Percentiles rank a stretch among this genome's conserved stretches.
These are phyloP conservation scores for Zoanthus solanderi DNA, from an alignment of 92 coral and sea anemone genomes.

Conservation along the genomic window DNA sequence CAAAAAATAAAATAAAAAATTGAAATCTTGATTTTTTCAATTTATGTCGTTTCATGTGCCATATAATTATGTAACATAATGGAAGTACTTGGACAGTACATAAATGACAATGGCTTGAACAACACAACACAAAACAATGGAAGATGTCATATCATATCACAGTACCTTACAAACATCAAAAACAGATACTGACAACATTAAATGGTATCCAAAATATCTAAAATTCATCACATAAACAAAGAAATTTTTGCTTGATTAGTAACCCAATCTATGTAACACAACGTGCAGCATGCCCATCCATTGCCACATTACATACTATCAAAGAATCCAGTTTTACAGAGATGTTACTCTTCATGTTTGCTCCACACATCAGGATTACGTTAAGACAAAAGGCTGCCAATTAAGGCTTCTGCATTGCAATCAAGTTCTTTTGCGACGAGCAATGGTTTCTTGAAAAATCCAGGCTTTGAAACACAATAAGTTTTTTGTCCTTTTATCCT, in stretches of 20 bases:
- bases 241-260: not conserved
- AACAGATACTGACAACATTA: not conserved
- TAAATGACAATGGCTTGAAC: too few species aligned
- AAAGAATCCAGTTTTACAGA: conserved; percentile 28
- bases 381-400: conserved; percentile 17
- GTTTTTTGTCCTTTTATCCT: conserved; percentile 41
- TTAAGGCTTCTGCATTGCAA: conserved; percentile 10
- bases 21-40: too few species aligned
- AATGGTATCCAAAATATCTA: not conserved
- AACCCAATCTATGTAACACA: not conserved
- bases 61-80: too few species aligned
- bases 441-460: conserved; percentile 43
- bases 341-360: not conserved
- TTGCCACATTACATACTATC: conserved; percentile 7
- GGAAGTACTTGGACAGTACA: too few species aligned
- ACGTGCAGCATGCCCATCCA: not conserved
- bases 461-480: conserved; percentile 32
- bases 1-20: too few species aligned
- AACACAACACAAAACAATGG: too few species aligned
- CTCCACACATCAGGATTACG: conserved; percentile 7
- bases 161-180: not conserved
- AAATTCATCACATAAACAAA: not conserved
- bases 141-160: not conserved
- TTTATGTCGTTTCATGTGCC: too few species aligned
- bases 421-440: conserved; percentile 33